Evolutionary conservation across 2,888 invertebrate species (phyloP), one percentile per base, ranked within the genome.

Genomic region (Alitta virens): DNA sequence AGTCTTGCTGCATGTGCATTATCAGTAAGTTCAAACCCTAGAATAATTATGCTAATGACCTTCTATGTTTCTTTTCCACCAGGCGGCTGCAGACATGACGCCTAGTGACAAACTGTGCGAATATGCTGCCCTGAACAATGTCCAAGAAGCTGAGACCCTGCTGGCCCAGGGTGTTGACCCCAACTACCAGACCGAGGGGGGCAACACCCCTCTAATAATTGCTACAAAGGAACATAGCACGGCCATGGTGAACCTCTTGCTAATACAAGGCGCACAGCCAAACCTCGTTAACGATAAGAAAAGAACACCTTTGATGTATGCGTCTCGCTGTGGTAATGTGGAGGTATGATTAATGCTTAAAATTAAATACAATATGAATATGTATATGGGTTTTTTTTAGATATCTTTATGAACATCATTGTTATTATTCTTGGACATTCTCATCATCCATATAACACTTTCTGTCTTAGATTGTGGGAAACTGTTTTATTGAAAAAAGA

Each of bases 241-340:
- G n/a, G 62, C 33, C 21, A 26, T 62, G 51, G 49, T 63, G 5
- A 24, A 52, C n/a, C 24, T 58, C 24, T 53, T 63, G 38, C 23
- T 63, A 1, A 23, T 53, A 18, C 33, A 27, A 21, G 58, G 58
- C 9, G 26, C 27, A 21, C 23, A 26, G n/a, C 52, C 60, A 33
- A 60, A 60, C 52, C 42, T 42, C 52, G 43, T 23, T 5, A 63
- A 63, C 27, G 38, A 40, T 42, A 14, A 52, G 46, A 63, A 56
- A 56, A 25, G 57, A 3, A 56, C 56, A 9, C 56, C 60, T 5
- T 49, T 63, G 16, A 60, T 56, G 60, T 56, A 60, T 56, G 63
- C 63, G n/a, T 40, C 27, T 9, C 56, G 55, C 9, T 16, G 43
- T 23, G 56, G 56, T 7, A 18, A 51, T 26, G 24, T 27, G 1